A percentile compares a stretch with the other conserved stretches of the same genome.
phyloP scores from a whole-genome alignment of 1,140 invertebrate species.

The Lucilia cuprina region DNA sequence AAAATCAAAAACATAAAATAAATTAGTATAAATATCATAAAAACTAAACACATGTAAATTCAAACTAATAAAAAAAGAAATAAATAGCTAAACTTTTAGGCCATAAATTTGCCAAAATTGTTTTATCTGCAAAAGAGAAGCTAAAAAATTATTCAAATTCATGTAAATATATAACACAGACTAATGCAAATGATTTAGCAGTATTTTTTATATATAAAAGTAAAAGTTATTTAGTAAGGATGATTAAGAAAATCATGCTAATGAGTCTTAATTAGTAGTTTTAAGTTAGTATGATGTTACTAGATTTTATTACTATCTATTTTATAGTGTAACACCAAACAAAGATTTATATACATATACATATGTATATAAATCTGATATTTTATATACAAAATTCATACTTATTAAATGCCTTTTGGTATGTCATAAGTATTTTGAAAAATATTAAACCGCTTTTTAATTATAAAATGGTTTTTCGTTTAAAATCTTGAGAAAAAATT shows the following conservation, averaged over 20 bases:
- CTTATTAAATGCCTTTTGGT: background rate
- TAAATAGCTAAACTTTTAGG: background rate
- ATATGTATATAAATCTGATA: no score
- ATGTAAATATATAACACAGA: no score
- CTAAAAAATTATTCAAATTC: background rate
- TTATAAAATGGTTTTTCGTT: background rate
- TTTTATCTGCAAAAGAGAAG: background rate
- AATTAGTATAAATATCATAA: background rate
- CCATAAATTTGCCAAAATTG: background rate
- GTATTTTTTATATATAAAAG: background rate
- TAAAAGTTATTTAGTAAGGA: background rate
- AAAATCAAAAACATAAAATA: background rate
- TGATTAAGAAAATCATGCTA: background rate
- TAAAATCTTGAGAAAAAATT: background rate
- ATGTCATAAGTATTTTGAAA: background rate
- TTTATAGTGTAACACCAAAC: no score
- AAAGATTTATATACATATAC: no score
- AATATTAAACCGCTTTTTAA: background rate
- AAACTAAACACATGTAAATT: background rate
- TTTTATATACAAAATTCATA: no score
- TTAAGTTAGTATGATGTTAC: no score
- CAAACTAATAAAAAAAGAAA: no score
- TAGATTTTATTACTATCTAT: no score
- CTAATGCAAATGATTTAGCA: no score
- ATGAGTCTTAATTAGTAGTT: background rate